Percentiles rank a stretch among this genome's conserved stretches.
Evolutionary conservation across 2,797 vertebrate genomes (phyloP).

Genomic region (Poecilia wingei): DNA sequence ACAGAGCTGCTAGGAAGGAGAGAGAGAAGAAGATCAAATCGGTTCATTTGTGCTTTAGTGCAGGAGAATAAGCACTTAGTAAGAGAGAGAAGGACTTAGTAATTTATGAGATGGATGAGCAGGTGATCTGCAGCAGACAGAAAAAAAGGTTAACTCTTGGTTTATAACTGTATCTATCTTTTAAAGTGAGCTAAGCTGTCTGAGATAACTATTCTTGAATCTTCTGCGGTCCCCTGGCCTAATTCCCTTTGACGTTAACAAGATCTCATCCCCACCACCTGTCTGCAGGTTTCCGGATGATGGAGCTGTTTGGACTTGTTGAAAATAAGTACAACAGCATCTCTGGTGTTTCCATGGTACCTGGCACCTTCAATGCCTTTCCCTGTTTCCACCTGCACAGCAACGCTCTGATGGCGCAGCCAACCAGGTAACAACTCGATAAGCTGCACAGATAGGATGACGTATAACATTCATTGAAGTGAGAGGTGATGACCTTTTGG

Average conservation of each 20-base stretch:
- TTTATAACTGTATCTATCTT: neutral
- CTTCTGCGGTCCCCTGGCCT: neutral
- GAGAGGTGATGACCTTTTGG: neutral
- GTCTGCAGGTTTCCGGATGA: slow-evolving; percentile 93
- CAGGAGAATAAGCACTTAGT: neutral
- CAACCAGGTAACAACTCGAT: slow-evolving; percentile 85
- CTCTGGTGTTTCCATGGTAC: slow-evolving; percentile 92
- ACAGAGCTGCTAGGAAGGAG: neutral
- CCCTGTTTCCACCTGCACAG: slow-evolving; percentile 89
- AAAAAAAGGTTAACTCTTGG: neutral
- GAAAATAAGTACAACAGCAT: slow-evolving; percentile 88
- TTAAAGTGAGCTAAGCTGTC: neutral
- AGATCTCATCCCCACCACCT: neutral
- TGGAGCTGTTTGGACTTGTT: slow-evolving; percentile 94
- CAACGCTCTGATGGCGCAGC: slow-evolving; percentile 89
- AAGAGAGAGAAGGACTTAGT: neutral
- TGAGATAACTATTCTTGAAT: neutral
- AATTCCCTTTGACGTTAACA: neutral
- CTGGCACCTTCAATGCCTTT: slow-evolving; percentile 94
- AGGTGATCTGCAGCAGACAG: neutral
- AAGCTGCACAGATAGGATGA: neutral
- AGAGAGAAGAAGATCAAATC: neutral
- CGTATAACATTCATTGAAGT: neutral
- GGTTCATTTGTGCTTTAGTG: neutral
- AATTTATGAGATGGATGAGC: neutral